Evolutionary conservation across 2,113 vertebrate genomes (phyloP).

Genomic region (Daboia siamensis): DNA sequence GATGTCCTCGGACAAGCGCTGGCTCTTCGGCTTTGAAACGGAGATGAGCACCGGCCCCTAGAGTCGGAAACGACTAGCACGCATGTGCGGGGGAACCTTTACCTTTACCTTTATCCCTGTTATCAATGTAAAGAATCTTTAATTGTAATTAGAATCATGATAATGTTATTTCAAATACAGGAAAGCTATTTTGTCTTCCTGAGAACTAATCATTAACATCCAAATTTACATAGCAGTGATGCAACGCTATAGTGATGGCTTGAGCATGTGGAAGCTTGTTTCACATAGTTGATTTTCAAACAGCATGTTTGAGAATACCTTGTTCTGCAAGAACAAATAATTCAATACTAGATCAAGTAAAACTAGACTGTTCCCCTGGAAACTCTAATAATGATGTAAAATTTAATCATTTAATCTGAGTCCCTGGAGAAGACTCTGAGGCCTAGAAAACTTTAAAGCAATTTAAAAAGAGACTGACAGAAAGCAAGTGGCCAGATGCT

Average conservation of each 20-base stretch:
- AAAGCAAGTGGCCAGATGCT: not conserved
- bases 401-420: not conserved
- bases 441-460: not conserved
- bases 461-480: not conserved
- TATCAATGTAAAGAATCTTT: not conserved
- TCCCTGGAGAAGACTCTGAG: not conserved
- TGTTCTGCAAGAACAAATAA: not conserved
- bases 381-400: not conserved
- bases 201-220: slow-evolving; percentile 50
- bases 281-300: not conserved
- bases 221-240: slow-evolving; percentile 56
- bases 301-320: not conserved
- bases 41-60: too few species aligned
- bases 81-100: too few species aligned
- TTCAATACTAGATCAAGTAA: not conserved
- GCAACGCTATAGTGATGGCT: slow-evolving; percentile 47
- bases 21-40: too few species aligned
- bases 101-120: too few species aligned
- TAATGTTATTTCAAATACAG: slow-evolving; percentile 24
- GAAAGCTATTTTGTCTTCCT: slow-evolving; percentile 53
- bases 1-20: too few species aligned
- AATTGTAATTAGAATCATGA: not conserved
- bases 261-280: slow-evolving; percentile 61
- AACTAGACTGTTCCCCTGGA: not conserved
- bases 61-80: too few species aligned